Conservation (phyloP, 2,888 invertebrate genomes). For the Drosophila bunnanda region DNA sequence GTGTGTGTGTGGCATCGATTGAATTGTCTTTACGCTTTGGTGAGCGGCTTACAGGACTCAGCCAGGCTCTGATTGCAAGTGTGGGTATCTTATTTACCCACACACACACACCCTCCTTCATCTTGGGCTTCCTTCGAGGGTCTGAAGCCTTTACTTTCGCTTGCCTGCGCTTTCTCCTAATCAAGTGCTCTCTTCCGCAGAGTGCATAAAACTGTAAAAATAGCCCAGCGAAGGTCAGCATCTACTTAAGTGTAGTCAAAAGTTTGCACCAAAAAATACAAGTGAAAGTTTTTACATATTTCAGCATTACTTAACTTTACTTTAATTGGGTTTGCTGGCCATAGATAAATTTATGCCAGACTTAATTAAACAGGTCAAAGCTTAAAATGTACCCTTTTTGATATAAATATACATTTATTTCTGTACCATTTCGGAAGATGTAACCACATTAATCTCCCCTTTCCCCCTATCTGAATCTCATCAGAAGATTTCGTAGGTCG, state of each 20-base stretch:
- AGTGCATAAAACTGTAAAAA: slow-evolving; percentile 25
- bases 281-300: background rate
- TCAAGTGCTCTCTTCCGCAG: slow-evolving; percentile 22
- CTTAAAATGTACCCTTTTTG: background rate
- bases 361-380: background rate
- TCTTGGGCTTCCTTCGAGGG: background rate
- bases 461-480: slow-evolving; percentile 2
- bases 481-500: slow-evolving; percentile 22
- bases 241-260: background rate
- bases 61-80: slow-evolving; percentile 42
- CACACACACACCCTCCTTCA: background rate
- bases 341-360: background rate
- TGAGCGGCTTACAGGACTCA: slow-evolving; percentile 59
- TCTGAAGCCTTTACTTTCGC: slow-evolving; percentile 40
- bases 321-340: background rate
- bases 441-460: slow-evolving; percentile 16
- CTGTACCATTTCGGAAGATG: background rate
- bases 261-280: background rate
- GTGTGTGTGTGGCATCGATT: slow-evolving; percentile 59
- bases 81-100: slow-evolving; percentile 31
- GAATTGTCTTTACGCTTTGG: slow-evolving; percentile 66
- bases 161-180: slow-evolving; percentile 60
- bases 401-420: background rate
- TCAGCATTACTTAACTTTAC: background rate
- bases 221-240: slow-evolving; percentile 17